Base-by-base conservation (phyloP, 2,113 vertebrate genomes). In the Toxotes chatareus region DNA sequence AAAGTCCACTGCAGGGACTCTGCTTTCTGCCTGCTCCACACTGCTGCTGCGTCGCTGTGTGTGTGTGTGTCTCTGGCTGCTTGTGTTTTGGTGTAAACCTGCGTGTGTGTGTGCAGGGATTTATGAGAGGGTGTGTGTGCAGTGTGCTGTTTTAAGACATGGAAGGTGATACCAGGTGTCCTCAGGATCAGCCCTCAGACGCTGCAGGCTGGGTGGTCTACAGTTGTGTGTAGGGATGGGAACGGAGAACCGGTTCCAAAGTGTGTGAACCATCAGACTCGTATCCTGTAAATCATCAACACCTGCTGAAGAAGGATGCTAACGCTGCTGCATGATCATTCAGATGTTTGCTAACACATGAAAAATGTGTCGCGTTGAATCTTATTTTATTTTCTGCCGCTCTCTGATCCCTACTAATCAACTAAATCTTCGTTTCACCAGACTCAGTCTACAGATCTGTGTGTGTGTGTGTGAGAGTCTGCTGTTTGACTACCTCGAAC, bases 1-100 rank as follows among this genome's bases (percentile, higher is more conserved):
- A 87, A 87, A 79, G 84, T 84, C 86, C 81, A 82, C 80, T 79
- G 81, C 72, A 88, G 80, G 85, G 70, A 42, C 10, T 36, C 46
- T 46, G n/a, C 53, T 51, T 23, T 36, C 42, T 53, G 49, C 53
- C 57, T 53, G 63, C 71, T 59, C 32, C 77, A 68, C 34, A 32
- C 0, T 71, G 47, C 74, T 75, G 74, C 57, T 61, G 72, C 38
- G 42, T 80, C 51, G 49, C 42, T 31, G 32, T 73, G 36, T 73
- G 42, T 56, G 49, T 31, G 32, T 73, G 36, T 73, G 42, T 10
- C 7, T 49, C 14, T 32, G 57, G 40, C 23, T 42, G 32, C 2
- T 1, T 32, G 47, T 61, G 12, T 57, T 17, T 72, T 7, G 14
- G 19, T 16, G 51, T 21, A n/a, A 13, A n/a, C 14, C 0, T 57